Conservation (phyloP, 2,888 invertebrate genomes). For the Ophraella communa region DNA sequence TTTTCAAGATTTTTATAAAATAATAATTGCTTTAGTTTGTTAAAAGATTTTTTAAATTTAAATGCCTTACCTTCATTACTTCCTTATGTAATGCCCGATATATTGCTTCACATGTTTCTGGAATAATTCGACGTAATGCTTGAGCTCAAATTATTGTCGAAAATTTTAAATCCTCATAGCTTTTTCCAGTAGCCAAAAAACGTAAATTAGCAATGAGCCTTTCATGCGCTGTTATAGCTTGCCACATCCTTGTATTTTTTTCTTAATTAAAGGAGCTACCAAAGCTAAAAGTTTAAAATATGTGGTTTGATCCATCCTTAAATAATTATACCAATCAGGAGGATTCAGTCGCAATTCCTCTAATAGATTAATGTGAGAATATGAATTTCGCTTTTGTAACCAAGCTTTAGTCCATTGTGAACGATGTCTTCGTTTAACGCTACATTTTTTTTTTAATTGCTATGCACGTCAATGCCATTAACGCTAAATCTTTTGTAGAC, state of each 20-base stretch:
- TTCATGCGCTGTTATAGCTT: conserved; percentile 42
- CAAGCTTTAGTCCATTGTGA: background rate
- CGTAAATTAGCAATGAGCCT: too few species aligned
- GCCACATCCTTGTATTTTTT: conserved; percentile 39
- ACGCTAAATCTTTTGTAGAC: background rate
- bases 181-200: conserved; percentile 44
- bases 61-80: background rate
- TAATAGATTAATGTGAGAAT: conserved; percentile 28
- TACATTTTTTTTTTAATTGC: background rate
- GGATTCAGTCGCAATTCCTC: conserved; percentile 12
- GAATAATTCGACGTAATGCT: conserved; percentile 37
- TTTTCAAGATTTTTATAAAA: too few species aligned
- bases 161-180: conserved; percentile 41
- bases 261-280: conserved; percentile 31
- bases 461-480: background rate
- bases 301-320: conserved; percentile 39
- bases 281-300: conserved; percentile 31
- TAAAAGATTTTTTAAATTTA: background rate
- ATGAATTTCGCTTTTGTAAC: background rate
- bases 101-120: conserved; percentile 23
- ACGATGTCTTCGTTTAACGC: background rate
- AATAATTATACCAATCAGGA: conserved; percentile 38
- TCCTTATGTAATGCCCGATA: background rate
- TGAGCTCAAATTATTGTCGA: conserved; percentile 36
- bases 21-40: too few species aligned